A percentile compares a stretch with the other conserved stretches of the same genome.
Evolutionary conservation across 2,113 vertebrate genomes (phyloP).

Genomic region (Hypanus sabinus): DNA sequence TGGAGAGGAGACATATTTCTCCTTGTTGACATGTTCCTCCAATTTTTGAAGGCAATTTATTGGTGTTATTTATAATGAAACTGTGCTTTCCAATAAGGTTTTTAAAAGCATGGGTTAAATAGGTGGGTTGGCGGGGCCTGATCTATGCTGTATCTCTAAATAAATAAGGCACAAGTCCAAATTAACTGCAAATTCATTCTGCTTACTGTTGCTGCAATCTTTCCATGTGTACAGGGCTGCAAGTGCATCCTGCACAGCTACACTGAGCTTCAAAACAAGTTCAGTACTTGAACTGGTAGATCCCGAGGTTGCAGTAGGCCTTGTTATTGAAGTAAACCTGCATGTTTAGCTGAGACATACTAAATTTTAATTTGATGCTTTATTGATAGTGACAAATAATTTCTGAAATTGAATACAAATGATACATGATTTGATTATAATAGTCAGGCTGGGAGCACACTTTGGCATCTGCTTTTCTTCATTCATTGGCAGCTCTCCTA

Average conservation of each 20-base stretch:
- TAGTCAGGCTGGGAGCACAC: not conserved
- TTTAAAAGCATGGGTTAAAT: too few species aligned
- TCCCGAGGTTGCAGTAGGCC: not conserved
- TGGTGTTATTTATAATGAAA: too few species aligned
- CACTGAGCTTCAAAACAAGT: not conserved
- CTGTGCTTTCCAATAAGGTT: too few species aligned
- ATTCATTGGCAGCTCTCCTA: not conserved
- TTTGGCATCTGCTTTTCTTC: constrained; percentile 4
- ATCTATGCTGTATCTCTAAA: too few species aligned
- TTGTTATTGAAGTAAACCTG: not conserved
- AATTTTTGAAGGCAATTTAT: too few species aligned
- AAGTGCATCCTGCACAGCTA: too few species aligned
- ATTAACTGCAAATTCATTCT: not conserved
- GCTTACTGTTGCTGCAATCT: not conserved
- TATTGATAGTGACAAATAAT: not conserved
- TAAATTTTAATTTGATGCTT: not conserved
- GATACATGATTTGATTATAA: not conserved
- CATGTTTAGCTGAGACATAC: not conserved
- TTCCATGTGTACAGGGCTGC: not conserved
- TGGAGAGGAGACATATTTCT: too few species aligned
- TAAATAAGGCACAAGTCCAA: too few species aligned
- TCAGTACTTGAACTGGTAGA: not conserved
- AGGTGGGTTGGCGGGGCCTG: too few species aligned
- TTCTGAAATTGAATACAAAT: not conserved
- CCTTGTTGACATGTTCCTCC: too few species aligned